Base-by-base conservation (phyloP, 2,797 vertebrate species). In the Eremophila alpestris region DNA sequence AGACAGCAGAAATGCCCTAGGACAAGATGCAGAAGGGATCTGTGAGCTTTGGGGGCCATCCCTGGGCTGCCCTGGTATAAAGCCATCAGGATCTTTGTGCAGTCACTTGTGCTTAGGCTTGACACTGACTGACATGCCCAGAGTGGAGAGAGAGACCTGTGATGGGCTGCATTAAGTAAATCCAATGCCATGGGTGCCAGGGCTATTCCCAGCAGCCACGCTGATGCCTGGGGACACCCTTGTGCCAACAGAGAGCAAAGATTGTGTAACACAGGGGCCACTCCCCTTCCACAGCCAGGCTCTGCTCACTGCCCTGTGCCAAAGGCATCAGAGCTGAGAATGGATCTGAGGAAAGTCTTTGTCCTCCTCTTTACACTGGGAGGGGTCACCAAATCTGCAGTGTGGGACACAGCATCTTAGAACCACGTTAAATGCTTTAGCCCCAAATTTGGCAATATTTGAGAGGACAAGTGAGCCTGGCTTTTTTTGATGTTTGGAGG, bases 51-150 rank as follows among this genome's bases (percentile, higher is more conserved):
- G 43, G 27, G 14, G 16, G 27, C 36, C 36, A 18, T 4, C 38
- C 32, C 45, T 32, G 56, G 60, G 59, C 63, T 30, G 36, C 38
- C 40, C 36, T 29, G 59, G 9, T 27, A 34, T 46, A 85, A 89
- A 89, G 67, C 55, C 71, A 62, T 38, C 40, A 4, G 29, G 30
- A 76, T 84, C 71, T 74, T 55, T 30, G 55, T 10, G 32, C 71
- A 65, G 68, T 74, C 71, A 43, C 59, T 64, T 36, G 43, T 14
- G 45, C 73, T 93, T 51, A 74, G 40, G 60, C 49, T 34, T 62
- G 56, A 65, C 38, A 9, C 24, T 0, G 0, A 18, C 45, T 77
- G 76, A 84, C 22, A 4, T 3, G 52, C 3, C 0, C n/a, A 23
- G 64, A 1, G 0, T 74, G 79, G 36, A 36, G 36, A 10, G 56